Conservation (phyloP, 1,140 invertebrate genomes). For the Drosophila biarmipes region DNA sequence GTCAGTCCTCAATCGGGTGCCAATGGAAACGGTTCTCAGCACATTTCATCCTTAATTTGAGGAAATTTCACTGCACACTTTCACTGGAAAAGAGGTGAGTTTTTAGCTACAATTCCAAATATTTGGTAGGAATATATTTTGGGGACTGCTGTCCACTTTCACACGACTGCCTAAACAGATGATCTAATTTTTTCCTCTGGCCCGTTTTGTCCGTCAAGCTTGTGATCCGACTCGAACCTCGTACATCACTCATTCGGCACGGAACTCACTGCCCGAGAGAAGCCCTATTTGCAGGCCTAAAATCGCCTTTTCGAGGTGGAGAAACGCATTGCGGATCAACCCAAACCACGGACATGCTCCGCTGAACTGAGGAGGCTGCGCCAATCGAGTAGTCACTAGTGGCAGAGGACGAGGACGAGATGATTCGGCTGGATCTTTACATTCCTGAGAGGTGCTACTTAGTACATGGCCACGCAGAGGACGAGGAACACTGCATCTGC, state of each 20-base stretch:
- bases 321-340: constrained; percentile 85
- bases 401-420: constrained; percentile 88
- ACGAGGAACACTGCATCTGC: constrained; percentile 89
- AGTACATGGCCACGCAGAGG: constrained; percentile 90
- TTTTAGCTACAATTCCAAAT: too few relatives aligned
- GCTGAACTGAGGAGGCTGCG: constrained; percentile 84
- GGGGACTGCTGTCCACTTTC: not conserved
- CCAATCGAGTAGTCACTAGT: constrained; percentile 87
- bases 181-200: constrained; percentile 41
- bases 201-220: constrained; percentile 80
- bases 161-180: constrained; percentile 33
- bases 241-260: constrained; percentile 88
- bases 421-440: constrained; percentile 87
- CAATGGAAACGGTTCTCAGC: too few relatives aligned
- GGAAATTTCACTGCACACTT: too few relatives aligned
- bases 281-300: constrained; percentile 86
- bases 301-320: constrained; percentile 85
- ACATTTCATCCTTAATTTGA: too few relatives aligned
- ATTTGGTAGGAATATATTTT: too few relatives aligned
- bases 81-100: too few relatives aligned
- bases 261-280: constrained; percentile 88
- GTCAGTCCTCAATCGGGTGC: too few relatives aligned
- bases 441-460: constrained; percentile 88
- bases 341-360: constrained; percentile 55
- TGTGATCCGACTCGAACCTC: constrained; percentile 88